Conservation (phyloP, 2,113 vertebrate species). For the Symphodus melops region DNA sequence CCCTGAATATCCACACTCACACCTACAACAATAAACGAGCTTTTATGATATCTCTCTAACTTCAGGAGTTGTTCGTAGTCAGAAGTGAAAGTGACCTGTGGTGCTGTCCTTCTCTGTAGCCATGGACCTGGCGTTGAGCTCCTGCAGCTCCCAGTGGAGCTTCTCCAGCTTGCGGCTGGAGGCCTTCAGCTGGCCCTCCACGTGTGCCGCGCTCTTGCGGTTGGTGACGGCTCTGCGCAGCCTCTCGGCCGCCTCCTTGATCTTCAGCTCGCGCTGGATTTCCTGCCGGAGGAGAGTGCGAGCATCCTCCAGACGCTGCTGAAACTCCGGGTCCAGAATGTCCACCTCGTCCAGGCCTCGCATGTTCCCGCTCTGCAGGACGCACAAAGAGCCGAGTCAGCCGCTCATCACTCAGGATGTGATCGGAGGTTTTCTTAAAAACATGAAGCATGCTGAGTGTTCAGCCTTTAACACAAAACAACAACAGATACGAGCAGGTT, state of each 20-base stretch:
- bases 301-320: conserved; percentile 81
- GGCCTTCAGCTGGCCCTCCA: conserved; percentile 80
- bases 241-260: conserved; percentile 84
- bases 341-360: conserved; percentile 73
- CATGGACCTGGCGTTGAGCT: conserved; percentile 83
- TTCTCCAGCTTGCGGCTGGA: conserved; percentile 81
- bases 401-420: background rate
- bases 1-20: no score
- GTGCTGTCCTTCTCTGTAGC: conserved; percentile 69
- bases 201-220: conserved; percentile 78
- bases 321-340: conserved; percentile 83
- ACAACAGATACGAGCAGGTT: no score
- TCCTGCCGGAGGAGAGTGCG: conserved; percentile 78
- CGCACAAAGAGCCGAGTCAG: background rate
- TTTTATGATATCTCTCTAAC: background rate
- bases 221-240: conserved; percentile 79
- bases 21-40: no score
- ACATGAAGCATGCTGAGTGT: background rate
- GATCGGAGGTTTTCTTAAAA: background rate
- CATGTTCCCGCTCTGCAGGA: conserved; percentile 65
- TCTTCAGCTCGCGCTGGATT: conserved; percentile 86
- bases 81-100: conserved; percentile 60
- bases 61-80: background rate
- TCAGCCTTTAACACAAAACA: background rate
- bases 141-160: conserved; percentile 82